Percentiles rank a stretch among this genome's conserved stretches.
Evolutionary conservation across 2,888 invertebrate genomes (phyloP).

Genomic region (Aplocera efformata): DNA sequence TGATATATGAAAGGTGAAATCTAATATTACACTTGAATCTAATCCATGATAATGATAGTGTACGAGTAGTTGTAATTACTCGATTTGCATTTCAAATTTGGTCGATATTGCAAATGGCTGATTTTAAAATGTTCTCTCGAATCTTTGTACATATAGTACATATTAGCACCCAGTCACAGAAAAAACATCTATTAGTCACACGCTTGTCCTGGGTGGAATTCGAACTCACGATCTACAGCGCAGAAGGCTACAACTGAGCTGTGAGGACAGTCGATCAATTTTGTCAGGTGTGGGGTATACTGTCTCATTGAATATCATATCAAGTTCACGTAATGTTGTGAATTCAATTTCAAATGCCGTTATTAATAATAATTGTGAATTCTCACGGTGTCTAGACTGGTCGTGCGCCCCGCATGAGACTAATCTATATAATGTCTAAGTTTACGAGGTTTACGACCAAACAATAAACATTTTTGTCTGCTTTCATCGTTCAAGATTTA

Average conservation of each 20-base stretch:
- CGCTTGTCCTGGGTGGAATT: no score
- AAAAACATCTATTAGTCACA: no score
- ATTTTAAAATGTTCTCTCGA: no score
- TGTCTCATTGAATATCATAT: no score
- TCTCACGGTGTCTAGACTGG: slow-evolving; percentile 7
- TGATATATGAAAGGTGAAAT: slow-evolving; percentile 1
- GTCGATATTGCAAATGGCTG: no score
- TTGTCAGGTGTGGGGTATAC: no score
- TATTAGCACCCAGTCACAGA: no score
- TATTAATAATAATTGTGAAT: not conserved
- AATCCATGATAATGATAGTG: slow-evolving; percentile 12
- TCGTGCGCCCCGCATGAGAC: slow-evolving; percentile 21
- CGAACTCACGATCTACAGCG: no score
- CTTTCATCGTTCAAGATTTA: slow-evolving; percentile 29
- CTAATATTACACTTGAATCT: slow-evolving; percentile 7
- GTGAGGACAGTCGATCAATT: no score
- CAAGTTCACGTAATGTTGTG: not conserved
- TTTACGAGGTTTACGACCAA: slow-evolving; percentile 26
- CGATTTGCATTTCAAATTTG: slow-evolving; percentile 10
- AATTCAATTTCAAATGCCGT: no score
- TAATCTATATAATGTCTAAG: slow-evolving; percentile 26
- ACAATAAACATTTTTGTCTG: slow-evolving; percentile 27
- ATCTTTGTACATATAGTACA: no score
- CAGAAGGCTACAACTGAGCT: no score
- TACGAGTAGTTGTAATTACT: slow-evolving; percentile 11